phyloP scores from a whole-genome alignment of 2,113 vertebrate genomes.

The Vulpes ferrilata region DNA sequence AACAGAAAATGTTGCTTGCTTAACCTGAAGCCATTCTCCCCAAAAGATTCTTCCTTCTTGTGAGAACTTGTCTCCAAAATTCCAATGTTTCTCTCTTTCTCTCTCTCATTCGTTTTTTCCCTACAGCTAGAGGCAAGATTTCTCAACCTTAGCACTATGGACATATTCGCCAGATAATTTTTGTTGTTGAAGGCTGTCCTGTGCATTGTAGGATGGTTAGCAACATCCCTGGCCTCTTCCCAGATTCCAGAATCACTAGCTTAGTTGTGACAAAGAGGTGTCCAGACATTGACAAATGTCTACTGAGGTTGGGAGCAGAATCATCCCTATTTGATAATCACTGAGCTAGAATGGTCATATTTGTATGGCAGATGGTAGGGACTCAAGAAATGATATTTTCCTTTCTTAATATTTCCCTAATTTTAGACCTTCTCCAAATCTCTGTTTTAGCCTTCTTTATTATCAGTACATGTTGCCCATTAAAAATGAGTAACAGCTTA shows the following conservation, averaged over 20 bases:
- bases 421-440: not conserved
- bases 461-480: not conserved
- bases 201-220: not conserved
- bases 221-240: not conserved
- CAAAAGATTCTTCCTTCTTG: not conserved
- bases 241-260: not conserved
- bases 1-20: not conserved
- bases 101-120: not conserved
- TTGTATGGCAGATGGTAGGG: not conserved
- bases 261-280: not conserved
- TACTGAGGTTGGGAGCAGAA: not conserved
- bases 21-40: not conserved
- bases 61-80: conserved; percentile 10
- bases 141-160: not conserved
- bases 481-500: conserved; percentile 37
- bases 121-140: not conserved
- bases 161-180: not conserved
- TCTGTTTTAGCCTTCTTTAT: not conserved
- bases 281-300: not conserved
- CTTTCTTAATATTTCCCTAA: not conserved
- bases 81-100: not conserved
- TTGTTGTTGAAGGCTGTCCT: not conserved
- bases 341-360: not conserved
- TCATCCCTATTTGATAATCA: not conserved
- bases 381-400: not conserved